Evolutionary conservation across 2,888 invertebrate species (phyloP).

Genomic region (Melanotus villosus): DNA sequence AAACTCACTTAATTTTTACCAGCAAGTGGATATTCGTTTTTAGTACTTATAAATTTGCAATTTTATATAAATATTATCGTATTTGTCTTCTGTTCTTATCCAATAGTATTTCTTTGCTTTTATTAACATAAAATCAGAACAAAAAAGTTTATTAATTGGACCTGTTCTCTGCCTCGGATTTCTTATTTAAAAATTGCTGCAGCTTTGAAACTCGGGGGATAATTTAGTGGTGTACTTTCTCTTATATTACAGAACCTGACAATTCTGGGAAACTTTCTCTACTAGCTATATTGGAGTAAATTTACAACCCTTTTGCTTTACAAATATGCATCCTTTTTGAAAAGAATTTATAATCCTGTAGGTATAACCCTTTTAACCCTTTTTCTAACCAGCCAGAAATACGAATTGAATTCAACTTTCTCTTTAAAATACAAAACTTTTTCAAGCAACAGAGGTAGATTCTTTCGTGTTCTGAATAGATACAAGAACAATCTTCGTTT

Average conservation of each 20-base stretch:
- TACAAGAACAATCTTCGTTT: constrained; percentile 43
- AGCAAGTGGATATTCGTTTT: constrained; percentile 31
- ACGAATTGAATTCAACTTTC: constrained; percentile 40
- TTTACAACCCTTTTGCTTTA: constrained; percentile 37
- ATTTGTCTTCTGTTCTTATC: constrained; percentile 10
- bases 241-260: constrained; percentile 6
- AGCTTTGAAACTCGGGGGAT: not conserved
- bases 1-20: constrained; percentile 44
- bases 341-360: constrained; percentile 41
- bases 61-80: constrained; percentile 25
- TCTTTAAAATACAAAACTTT: constrained; percentile 36
- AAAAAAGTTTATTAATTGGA: not conserved
- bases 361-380: constrained; percentile 42
- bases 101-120: not conserved
- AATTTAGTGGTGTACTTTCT: constrained; percentile 16
- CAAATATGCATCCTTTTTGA: constrained; percentile 30
- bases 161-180: not conserved
- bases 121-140: not conserved
- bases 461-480: constrained; percentile 34
- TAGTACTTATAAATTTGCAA: constrained; percentile 36
- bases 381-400: constrained; percentile 27
- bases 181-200: not conserved
- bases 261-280: constrained; percentile 30
- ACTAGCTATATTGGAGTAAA: constrained; percentile 15
- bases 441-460: constrained; percentile 11